phyloP scores from a whole-genome alignment of 1,140 invertebrate genomes.

The Lepeophtheirus salmonis region DNA sequence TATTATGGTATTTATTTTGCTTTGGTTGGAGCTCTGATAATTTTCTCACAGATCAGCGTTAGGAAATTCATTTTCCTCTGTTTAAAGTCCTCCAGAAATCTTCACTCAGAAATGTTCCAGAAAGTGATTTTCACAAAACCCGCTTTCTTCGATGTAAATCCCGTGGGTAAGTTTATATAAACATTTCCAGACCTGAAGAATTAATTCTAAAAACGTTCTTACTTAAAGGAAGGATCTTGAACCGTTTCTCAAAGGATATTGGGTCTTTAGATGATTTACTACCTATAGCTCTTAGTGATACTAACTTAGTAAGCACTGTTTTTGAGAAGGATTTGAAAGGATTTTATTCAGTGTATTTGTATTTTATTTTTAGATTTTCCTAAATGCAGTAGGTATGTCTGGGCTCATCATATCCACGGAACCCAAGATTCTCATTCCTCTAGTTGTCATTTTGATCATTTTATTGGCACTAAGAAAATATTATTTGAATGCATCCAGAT shows the following conservation, averaged over 20 bases:
- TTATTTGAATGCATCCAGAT: constrained; percentile 59
- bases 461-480: constrained; percentile 52
- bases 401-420: constrained; percentile 51
- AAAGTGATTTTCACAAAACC: neutral
- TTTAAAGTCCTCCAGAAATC: neutral
- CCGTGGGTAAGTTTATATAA: constrained; percentile 25
- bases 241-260: constrained; percentile 55
- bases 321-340: no score
- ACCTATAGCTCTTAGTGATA: constrained; percentile 30
- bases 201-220: no score
- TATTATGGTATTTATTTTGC: neutral
- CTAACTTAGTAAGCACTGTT: neutral
- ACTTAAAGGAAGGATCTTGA: constrained; percentile 37
- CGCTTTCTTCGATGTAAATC: neutral
- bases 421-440: constrained; percentile 49
- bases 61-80: neutral
- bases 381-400: constrained; percentile 38
- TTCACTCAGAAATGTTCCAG: neutral
- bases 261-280: constrained; percentile 65
- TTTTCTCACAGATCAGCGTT: neutral
- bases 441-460: constrained; percentile 41
- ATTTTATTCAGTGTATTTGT: neutral
- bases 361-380: constrained; percentile 27
- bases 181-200: no score
- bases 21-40: neutral